Conservation (phyloP, 2,888 invertebrate genomes). For the Schrankia costaestrigalis region DNA sequence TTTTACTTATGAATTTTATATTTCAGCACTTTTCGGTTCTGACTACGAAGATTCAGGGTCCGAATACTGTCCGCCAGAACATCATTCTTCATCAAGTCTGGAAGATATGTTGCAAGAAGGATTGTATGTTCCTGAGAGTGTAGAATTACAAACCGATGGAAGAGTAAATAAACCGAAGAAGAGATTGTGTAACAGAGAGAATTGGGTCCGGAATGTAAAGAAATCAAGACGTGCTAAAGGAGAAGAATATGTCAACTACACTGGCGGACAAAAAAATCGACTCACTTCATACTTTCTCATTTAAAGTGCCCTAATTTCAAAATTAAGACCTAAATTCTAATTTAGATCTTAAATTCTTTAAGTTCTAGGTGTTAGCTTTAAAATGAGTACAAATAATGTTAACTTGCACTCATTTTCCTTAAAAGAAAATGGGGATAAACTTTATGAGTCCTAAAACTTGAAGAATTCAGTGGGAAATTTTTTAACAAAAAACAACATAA, state of each 20-base stretch:
- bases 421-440: too few relatives aligned
- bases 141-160: neutral
- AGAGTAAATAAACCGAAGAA: slow-evolving; percentile 5
- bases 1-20: neutral
- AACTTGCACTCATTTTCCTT: too few relatives aligned
- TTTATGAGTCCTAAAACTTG: too few relatives aligned
- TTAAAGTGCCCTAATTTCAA: too few relatives aligned
- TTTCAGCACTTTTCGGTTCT: slow-evolving; percentile 6
- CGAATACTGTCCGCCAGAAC: slow-evolving; percentile 7
- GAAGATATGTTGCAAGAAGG: slow-evolving; percentile 1
- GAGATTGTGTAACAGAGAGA: slow-evolving; percentile 5
- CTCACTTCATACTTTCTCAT: too few relatives aligned
- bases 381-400: too few relatives aligned
- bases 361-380: too few relatives aligned
- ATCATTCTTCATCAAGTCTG: slow-evolving; percentile 4
- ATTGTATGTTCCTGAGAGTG: neutral
- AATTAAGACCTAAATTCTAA: too few relatives aligned
- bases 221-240: slow-evolving; percentile 6
- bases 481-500: too few relatives aligned
- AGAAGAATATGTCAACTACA: slow-evolving; percentile 10
- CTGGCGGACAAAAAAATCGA: too few relatives aligned
- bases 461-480: too few relatives aligned
- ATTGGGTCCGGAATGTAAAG: slow-evolving; percentile 8
- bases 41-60: slow-evolving; percentile 11
- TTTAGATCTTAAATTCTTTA: too few relatives aligned